Base-by-base conservation (phyloP, 2,797 vertebrate species). In the Gymnoscopelus braueri region DNA sequence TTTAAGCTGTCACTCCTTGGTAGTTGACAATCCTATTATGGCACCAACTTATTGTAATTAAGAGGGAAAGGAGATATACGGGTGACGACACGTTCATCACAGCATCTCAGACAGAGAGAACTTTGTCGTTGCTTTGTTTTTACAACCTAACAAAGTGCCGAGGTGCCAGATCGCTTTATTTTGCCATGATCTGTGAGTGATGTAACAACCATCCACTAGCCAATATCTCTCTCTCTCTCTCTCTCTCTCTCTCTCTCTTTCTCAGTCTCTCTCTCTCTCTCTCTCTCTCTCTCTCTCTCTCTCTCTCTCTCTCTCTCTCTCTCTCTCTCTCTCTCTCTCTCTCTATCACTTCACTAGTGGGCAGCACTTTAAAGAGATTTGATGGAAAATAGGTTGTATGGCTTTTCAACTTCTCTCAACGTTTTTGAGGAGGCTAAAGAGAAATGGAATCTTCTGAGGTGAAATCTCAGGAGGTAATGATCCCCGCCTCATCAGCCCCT, bases 21-120 rank as follows among this genome's bases (percentile, higher is more conserved):
- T 90, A 75, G 87, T 87, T 90, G 89, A 94, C 90, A 94, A 95
- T 95, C 94, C 93, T 92, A 93, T 95, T 95, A 94, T 90, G 86
- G 86, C 87, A 91, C 83, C 85, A 91, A 93, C 86, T 87, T 89
- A 93, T 92, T 92, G 87, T 93, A 94, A 94, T 94, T 94, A 94
- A 94, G 85, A 86, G 70, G 88, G 86, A 88, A 88, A 92, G 68
- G 87, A 91, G 79, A 91, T 88, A 93, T 88, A 88, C 75, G 74
- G 83, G 76, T 74, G 83, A 75, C 79, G 83, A 86, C 77, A 70
- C 85, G 83, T 90, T 91, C 86, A 89, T 84, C 80, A 56, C 75
- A 81, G 84, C 83, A 81, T 84, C 84, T 59, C 58, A 80, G 85
- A 87, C 63, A 84, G 83, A 88, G 84, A 85, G 80, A 85, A 84